These are phyloP conservation scores for Phengaris alcon DNA, from an alignment of 2,888 invertebrate genomes.

Conservation along the genomic window DNA sequence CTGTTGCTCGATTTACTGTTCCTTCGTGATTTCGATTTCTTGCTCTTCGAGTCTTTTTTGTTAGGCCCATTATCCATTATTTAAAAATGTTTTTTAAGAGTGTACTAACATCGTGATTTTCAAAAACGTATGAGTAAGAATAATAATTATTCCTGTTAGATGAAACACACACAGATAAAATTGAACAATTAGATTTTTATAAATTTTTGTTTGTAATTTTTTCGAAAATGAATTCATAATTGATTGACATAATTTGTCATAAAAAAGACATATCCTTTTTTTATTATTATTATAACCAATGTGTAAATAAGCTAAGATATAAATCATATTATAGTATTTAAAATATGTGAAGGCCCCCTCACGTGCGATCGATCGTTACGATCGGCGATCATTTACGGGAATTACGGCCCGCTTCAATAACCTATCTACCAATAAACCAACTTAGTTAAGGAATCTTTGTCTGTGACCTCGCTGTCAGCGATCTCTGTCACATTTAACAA, in stretches of 20 bases:
- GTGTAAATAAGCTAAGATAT: too few species aligned
- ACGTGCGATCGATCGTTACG: too few species aligned
- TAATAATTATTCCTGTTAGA: not conserved
- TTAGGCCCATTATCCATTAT: slow-evolving; percentile 77
- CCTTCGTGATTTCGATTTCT: slow-evolving; percentile 68
- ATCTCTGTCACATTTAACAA: too few species aligned
- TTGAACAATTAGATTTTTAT: slow-evolving; percentile 7
- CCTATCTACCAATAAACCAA: too few species aligned
- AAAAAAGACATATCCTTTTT: not conserved
- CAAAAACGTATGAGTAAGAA: not conserved
- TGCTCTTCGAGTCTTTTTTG: slow-evolving; percentile 73
- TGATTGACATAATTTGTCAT: slow-evolving; percentile 2
- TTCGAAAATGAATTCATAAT: not conserved
- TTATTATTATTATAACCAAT: not conserved
- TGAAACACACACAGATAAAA: not conserved
- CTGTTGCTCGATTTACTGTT: slow-evolving; percentile 62
- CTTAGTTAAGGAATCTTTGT: too few species aligned
- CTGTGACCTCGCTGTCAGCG: too few species aligned
- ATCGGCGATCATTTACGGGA: too few species aligned
- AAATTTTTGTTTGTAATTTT: slow-evolving; percentile 9
- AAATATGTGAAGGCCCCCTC: too few species aligned
- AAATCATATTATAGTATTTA: too few species aligned
- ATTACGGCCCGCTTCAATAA: too few species aligned
- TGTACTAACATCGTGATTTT: slow-evolving; percentile 60
- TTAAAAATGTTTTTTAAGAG: slow-evolving; percentile 42